A percentile compares a stretch with the other conserved stretches of the same genome.
These are phyloP conservation scores for Lordiphosa stackelbergi DNA, from an alignment of 1,140 invertebrate genomes.

Conservation along the genomic window DNA sequence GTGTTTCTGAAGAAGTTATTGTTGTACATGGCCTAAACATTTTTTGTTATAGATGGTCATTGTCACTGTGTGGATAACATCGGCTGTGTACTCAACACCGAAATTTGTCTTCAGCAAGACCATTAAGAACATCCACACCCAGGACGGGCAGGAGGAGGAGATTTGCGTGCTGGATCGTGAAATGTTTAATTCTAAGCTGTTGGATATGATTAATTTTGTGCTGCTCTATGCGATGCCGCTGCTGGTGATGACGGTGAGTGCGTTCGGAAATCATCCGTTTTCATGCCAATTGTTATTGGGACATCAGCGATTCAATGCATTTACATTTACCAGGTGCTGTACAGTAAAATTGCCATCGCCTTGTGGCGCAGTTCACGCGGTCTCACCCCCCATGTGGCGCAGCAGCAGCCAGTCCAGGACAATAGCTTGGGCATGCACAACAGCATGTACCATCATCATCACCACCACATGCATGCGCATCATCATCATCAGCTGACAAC, in stretches of 20 bases:
- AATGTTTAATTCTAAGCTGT: constrained; percentile 85
- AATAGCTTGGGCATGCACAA: constrained; percentile 66
- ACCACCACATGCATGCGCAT: constrained; percentile 44
- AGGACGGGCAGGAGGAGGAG: constrained; percentile 81
- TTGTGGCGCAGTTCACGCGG: constrained; percentile 84
- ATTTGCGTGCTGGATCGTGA: constrained; percentile 85
- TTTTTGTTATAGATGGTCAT: constrained; percentile 81
- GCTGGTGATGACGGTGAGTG: constrained; percentile 84
- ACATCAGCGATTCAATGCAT: constrained; percentile 8
- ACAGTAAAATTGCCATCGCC: constrained; percentile 85
- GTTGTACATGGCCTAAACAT: constrained; percentile 7
- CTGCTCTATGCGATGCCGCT: constrained; percentile 86
- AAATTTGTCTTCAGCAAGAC: constrained; percentile 86
- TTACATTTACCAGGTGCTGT: constrained; percentile 79
- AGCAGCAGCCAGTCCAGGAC: constrained; percentile 51
- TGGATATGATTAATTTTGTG: constrained; percentile 87
- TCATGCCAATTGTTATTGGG: constrained; percentile 11
- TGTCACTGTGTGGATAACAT: constrained; percentile 85
- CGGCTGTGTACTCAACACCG: constrained; percentile 86
- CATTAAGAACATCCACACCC: constrained; percentile 79
- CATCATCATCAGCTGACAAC: constrained; percentile 46
- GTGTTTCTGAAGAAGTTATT: constrained; percentile 23
- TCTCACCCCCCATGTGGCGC: constrained; percentile 78
- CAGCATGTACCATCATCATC: constrained; percentile 72
- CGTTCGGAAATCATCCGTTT: not conserved